A percentile compares a stretch with the other conserved stretches of the same genome.
phyloP scores from a whole-genome alignment of 2,113 vertebrate species.

The Mus pahari region DNA sequence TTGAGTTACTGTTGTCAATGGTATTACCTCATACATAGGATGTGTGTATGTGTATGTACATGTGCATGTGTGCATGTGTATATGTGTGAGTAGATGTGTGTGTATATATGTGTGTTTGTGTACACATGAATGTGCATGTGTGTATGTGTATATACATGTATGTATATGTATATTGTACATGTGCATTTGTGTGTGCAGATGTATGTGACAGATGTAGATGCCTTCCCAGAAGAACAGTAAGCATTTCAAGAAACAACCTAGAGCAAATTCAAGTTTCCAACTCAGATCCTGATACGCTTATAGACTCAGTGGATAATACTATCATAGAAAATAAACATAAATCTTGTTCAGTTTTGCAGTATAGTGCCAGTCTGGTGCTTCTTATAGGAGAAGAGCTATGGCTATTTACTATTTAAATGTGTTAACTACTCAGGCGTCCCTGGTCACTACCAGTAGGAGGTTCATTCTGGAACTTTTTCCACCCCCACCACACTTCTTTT shows the following conservation, averaged over 20 bases:
- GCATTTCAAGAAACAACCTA: conserved; percentile 33
- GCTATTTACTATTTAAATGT: not conserved
- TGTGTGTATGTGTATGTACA: not conserved
- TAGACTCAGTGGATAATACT: not conserved
- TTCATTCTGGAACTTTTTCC: not conserved
- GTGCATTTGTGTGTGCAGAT: not conserved
- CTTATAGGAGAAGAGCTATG: not conserved
- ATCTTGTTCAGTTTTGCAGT: not conserved
- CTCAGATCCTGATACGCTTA: not conserved
- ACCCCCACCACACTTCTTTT: not conserved
- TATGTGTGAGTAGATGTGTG: too few relatives aligned
- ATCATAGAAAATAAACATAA: not conserved
- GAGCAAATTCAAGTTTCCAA: conserved; percentile 5
- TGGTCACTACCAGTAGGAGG: not conserved
- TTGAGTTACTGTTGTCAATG: not conserved
- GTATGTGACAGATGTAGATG: not conserved
- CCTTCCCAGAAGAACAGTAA: not conserved
- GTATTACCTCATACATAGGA: not conserved
- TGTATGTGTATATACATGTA: not conserved
- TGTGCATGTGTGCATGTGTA: not conserved
- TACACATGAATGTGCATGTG: not conserved
- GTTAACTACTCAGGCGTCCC: not conserved
- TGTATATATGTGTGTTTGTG: not conserved
- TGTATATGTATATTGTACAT: not conserved
- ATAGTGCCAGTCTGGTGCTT: not conserved